These are phyloP conservation scores for Dinoponera quadriceps DNA, from an alignment of 1,140 invertebrate genomes.

Conservation along the genomic window DNA sequence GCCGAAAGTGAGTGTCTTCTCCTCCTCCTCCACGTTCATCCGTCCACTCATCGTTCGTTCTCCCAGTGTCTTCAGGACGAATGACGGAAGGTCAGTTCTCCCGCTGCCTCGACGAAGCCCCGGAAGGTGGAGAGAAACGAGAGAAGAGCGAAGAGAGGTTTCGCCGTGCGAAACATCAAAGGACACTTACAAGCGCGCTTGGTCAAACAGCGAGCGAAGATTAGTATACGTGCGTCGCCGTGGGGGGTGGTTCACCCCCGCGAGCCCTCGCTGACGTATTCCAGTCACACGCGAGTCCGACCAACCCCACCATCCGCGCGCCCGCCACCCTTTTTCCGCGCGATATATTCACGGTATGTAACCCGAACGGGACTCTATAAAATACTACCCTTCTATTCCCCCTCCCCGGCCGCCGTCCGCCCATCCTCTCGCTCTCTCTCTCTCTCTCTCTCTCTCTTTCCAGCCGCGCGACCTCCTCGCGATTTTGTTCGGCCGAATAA, in stretches of 20 bases:
- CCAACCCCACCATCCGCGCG: constrained; percentile 28
- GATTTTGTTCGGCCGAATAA: constrained; percentile 79
- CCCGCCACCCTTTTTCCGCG: constrained; percentile 48
- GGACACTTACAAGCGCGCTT: constrained; percentile 28
- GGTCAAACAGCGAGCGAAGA: constrained; percentile 63
- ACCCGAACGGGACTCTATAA: constrained; percentile 78
- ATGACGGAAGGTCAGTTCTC: neutral
- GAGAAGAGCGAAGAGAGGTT: neutral
- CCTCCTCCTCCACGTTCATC: too few relatives aligned
- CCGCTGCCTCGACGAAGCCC: neutral
- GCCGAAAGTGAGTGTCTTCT: too few relatives aligned
- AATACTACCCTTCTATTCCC: constrained; percentile 75
- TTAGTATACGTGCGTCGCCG: constrained; percentile 66
- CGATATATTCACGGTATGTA: constrained; percentile 79
- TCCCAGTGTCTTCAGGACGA: neutral
- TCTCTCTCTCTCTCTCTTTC: neutral
- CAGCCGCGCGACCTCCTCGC: constrained; percentile 30
- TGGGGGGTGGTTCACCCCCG: constrained; percentile 45
- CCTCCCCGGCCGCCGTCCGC: neutral
- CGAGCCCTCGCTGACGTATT: constrained; percentile 71
- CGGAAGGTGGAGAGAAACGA: neutral
- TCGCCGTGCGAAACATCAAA: constrained; percentile 21
- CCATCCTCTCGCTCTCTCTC: neutral
- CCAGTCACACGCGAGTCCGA: constrained; percentile 71
- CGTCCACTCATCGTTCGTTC: too few relatives aligned